Percentiles rank a stretch among this genome's conserved stretches.
phyloP scores from a whole-genome alignment of 2,113 vertebrate genomes.

The Cinclus cinclus region DNA sequence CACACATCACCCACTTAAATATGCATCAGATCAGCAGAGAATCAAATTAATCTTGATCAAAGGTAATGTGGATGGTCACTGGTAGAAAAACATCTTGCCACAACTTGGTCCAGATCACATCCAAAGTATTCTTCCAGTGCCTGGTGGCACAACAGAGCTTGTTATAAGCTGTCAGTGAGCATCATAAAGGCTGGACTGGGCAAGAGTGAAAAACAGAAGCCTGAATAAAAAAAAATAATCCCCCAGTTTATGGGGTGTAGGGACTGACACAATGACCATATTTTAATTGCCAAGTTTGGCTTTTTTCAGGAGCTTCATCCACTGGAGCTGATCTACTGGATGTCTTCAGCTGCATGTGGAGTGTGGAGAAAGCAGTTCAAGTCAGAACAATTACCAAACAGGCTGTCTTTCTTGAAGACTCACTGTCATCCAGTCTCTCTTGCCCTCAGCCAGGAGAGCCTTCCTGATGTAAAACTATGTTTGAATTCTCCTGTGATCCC shows the following conservation, averaged over 20 bases:
- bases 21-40: not conserved
- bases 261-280: accelerated
- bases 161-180: not conserved
- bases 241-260: not conserved
- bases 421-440: not conserved
- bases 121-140: not conserved
- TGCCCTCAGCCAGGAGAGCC: not conserved
- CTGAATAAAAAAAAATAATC: not conserved
- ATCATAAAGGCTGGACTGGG: not conserved
- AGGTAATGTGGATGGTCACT: not conserved
- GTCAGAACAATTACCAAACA: not conserved
- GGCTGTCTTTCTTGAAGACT: not conserved
- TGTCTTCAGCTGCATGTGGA: not conserved
- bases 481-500: not conserved
- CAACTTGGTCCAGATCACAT: not conserved
- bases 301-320: not conserved
- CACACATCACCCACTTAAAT: not conserved
- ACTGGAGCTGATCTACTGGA: not conserved
- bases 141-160: not conserved
- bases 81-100: not conserved
- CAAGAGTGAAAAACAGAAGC: not conserved
- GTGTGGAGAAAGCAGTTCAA: not conserved
- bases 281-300: not conserved
- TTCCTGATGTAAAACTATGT: not conserved
- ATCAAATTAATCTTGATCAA: not conserved